Evolutionary conservation across 2,888 invertebrate species (phyloP), one percentile per base, ranked within the genome.

Genomic region (Cheilosia soror): DNA sequence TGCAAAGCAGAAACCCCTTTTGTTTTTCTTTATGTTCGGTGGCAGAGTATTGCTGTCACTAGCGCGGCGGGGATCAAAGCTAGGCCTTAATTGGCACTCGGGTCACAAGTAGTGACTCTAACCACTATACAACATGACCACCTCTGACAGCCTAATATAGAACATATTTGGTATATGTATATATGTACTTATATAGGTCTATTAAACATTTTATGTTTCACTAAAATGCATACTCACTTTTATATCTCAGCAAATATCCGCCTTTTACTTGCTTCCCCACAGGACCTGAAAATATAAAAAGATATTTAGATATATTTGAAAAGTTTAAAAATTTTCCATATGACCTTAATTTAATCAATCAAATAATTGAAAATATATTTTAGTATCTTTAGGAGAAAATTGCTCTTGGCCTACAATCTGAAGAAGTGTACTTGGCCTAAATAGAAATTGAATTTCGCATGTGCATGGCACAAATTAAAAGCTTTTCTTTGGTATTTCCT

Each of bases 171-270:
- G 20, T 20, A 20, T 20, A 2, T 20, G 2, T 20, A 20, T n/a
- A n/a, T n/a, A 20, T 20, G 20, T 20, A 20, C 2, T 1, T 20
- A 20, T 7, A 33, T 7, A 33, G 7, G 29, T 15, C 9, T 15
- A 31, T 31, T 31, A 47, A 33, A 4, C 15, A 31, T 3, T 2
- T 31, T 2, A 33, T 29, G 5, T 25, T 5, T n/a, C 44, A 47
- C n/a, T 7, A 29, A 27, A 27, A 20, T 47, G n/a, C 15, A 40
- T 89, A 95, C 96, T 95, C 93, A 96, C 96, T 94, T 94, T 95
- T 95, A 90, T 96, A 96, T 87, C 96, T 94, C 71, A 96, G 93
- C 91, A 96, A 94, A 90, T 96, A 96, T 57, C 96, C 96, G 78
- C 95, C 95, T 91, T 96, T 96, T 89, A 96, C 94, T 92, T 95